A percentile compares a stretch with the other conserved stretches of the same genome.
Conservation (phyloP, 2,888 invertebrate species). For the Tetranychus truncatus region DNA sequence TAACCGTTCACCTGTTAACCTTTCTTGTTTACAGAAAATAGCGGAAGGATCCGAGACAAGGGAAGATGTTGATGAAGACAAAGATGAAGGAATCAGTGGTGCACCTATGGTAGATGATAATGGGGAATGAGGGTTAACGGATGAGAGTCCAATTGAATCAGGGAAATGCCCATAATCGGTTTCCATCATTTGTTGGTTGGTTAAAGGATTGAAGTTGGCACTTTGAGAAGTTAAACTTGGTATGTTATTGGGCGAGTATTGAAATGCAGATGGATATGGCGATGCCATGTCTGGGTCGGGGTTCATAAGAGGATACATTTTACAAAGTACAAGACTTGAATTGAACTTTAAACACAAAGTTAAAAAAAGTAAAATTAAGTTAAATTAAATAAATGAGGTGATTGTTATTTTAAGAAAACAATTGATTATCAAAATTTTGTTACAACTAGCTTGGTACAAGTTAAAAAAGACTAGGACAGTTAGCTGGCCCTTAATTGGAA, state of each 20-base stretch:
- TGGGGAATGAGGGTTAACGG: not conserved
- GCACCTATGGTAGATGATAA: not conserved
- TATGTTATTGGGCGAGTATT: not conserved
- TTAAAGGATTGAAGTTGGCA: not conserved
- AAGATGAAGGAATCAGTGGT: not conserved
- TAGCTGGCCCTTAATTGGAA: too few relatives aligned
- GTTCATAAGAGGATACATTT: not conserved
- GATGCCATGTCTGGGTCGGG: not conserved
- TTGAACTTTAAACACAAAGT: not conserved
- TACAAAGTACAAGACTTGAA: not conserved
- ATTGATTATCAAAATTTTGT: too few relatives aligned
- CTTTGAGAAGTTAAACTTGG: not conserved
- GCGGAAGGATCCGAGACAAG: not conserved
- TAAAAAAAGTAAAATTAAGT: not conserved
- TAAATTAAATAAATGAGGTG: not conserved
- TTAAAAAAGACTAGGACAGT: too few relatives aligned
- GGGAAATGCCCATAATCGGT: not conserved
- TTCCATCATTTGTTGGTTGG: not conserved
- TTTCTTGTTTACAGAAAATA: not conserved
- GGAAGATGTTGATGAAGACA: not conserved
- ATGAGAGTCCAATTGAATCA: not conserved
- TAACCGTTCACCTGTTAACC: not conserved
- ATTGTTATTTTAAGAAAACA: too few relatives aligned
- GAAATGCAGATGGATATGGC: not conserved
- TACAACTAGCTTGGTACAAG: too few relatives aligned